Base-by-base conservation (phyloP, 2,888 invertebrate species). In the Allolobophora icterica region DNA sequence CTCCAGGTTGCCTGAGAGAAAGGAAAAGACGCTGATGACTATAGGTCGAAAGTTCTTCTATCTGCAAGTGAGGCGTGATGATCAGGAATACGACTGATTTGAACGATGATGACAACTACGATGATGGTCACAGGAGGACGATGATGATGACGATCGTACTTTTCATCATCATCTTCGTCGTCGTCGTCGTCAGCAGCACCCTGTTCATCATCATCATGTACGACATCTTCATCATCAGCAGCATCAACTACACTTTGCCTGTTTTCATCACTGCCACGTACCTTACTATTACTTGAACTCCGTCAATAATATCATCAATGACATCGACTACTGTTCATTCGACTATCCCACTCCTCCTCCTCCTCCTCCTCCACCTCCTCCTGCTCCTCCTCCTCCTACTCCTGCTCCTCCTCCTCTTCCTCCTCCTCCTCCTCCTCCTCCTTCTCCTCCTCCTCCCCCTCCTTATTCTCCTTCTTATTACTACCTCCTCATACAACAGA, bases 381-480 rank as follows among this genome's bases (percentile, higher is more conserved):
- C 35, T 84, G 5, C 84, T 84, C 8, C 84, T 87, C 6, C 87
- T 87, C 87, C 87, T n/a, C 87, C 24, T 87, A 3, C 87, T 87
- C 17, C 87, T n/a, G n/a, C 87, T 40, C 38, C 89, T 89, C 42
- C n/a, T 89, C 89, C 30, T 89, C 42, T 11, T 89, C 89, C 42
- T 89, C 15, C 42, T 89, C 89, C 42, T 89, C 89, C 30, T 89
- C 89, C 11, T 89, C 89, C 42, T 89, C 89, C n/a, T 89, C 89
- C 42, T 89, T 30, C 42, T 89, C 89, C 30, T 89, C 42, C n/a
- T 89, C 89, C 42, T 87, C n/a, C 87, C n/a, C 87, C n/a, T 87
- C n/a, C 30, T 87, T n/a, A 2, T 40, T 2, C 45, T 89, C 89
- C 34, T 71, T 11, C 71, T 71, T n/a, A 30, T 71, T 13, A 5